Conservation (phyloP, 2,888 invertebrate species). For the Aleiodes alternator region DNA sequence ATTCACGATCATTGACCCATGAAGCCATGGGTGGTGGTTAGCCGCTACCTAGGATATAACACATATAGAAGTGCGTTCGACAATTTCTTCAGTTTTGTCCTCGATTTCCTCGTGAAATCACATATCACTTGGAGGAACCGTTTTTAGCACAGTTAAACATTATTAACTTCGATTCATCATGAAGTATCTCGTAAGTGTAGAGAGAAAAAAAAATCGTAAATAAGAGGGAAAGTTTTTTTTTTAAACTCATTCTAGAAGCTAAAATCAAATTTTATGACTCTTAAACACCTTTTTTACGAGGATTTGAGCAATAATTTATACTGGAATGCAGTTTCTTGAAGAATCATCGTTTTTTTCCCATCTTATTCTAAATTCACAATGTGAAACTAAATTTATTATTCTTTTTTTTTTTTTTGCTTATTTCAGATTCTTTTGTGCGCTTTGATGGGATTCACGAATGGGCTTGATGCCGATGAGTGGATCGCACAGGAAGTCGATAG, state of each 20-base stretch:
- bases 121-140: conserved; percentile 33
- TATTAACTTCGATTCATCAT: conserved; percentile 57
- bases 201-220: neutral
- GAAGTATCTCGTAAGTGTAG: conserved; percentile 68
- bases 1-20: conserved; percentile 28
- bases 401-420: neutral
- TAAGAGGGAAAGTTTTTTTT: conserved; percentile 1
- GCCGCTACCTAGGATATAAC: conserved; percentile 56
- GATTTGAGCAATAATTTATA: conserved; percentile 31
- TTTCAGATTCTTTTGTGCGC: conserved; percentile 32
- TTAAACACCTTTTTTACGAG: too few relatives aligned
- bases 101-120: conserved; percentile 65
- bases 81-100: conserved; percentile 54
- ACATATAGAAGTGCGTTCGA: conserved; percentile 72
- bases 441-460: conserved; percentile 35
- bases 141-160: neutral
- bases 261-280: neutral
- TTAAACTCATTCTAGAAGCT: neutral
- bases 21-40: conserved; percentile 59
- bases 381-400: neutral
- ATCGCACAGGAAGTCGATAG: conserved; percentile 1
- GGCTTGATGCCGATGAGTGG: neutral
- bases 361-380: neutral
- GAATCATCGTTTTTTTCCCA: neutral
- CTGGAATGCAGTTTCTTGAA: conserved; percentile 27